phyloP scores from a whole-genome alignment of 2,888 invertebrate species.

The Aromia moschata region DNA sequence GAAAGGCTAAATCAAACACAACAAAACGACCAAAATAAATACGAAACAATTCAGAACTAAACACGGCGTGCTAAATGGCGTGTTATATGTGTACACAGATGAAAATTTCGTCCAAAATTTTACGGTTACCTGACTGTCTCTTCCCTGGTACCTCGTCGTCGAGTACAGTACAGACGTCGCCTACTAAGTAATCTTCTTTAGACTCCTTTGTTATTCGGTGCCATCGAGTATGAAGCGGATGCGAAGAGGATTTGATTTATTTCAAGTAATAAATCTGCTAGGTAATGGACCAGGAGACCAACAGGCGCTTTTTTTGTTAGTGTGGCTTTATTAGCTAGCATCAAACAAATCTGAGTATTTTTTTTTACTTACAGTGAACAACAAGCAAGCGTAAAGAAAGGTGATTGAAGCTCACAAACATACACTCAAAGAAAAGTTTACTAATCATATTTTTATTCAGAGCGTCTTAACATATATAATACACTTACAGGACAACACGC shows the following conservation, averaged over 20 bases:
- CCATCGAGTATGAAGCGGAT: background rate
- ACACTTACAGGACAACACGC: too few species aligned
- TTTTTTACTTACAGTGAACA: background rate
- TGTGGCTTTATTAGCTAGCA: background rate
- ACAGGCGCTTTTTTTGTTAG: background rate
- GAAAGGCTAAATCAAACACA: conserved; percentile 4
- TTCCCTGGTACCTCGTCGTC: background rate
- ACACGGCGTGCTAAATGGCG: conserved; percentile 8
- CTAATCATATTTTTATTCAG: too few species aligned
- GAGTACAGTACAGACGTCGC: background rate
- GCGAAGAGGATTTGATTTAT: background rate
- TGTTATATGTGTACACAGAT: too few species aligned
- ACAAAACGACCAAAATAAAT: conserved; percentile 2
- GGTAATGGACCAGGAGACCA: background rate
- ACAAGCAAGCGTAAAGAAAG: too few species aligned
- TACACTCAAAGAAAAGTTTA: too few species aligned
- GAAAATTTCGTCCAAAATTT: conserved; percentile 5
- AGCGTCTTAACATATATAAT: too few species aligned
- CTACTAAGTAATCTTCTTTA: background rate
- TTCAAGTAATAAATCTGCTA: background rate
- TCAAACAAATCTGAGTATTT: background rate
- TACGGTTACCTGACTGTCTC: background rate
- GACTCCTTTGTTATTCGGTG: background rate
- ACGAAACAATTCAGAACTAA: background rate
- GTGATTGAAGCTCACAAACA: too few species aligned